A percentile compares a stretch with the other conserved stretches of the same genome.
Evolutionary conservation across 2,888 invertebrate species (phyloP).

Genomic region (Julus scandinavius): DNA sequence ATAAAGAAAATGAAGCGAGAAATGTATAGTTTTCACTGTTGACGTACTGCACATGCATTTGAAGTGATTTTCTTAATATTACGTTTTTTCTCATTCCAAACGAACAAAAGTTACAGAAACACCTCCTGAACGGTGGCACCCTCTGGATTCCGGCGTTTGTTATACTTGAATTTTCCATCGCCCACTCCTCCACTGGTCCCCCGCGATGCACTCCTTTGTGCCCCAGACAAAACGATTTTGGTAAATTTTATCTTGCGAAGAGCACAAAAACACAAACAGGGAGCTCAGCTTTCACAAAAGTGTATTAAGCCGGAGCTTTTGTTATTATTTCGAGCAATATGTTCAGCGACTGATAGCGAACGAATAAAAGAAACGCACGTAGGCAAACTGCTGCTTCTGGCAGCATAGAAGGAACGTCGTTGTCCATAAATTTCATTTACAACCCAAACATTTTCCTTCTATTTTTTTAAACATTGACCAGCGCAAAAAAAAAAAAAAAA

Average conservation of each 20-base stretch:
- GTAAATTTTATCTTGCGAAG: background rate
- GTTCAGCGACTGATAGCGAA: conserved; percentile 4
- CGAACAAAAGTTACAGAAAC: too few relatives aligned
- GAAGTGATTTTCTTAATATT: too few relatives aligned
- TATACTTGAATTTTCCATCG: background rate
- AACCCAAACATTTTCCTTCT: background rate
- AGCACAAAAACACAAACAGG: conserved; percentile 12
- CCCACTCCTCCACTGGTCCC: background rate
- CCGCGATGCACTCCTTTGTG: background rate
- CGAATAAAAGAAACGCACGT: background rate
- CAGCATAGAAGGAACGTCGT: background rate
- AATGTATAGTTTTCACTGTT: too few relatives aligned
- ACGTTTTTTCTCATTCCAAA: too few relatives aligned
- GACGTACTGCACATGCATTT: too few relatives aligned
- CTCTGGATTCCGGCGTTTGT: background rate
- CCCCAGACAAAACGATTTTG: conserved; percentile 24
- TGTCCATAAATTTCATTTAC: conserved; percentile 14
- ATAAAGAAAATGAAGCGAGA: too few relatives aligned
- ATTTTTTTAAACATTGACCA: too few relatives aligned
- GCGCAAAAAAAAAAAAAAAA: too few relatives aligned
- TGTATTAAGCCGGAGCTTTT: conserved; percentile 9
- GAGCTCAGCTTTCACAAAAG: conserved; percentile 16
- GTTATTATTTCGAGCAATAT: conserved; percentile 42
- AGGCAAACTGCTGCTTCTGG: background rate
- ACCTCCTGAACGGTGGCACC: background rate